phyloP scores from a whole-genome alignment of 2,888 invertebrate species.

The Drosophila subsilvestris region DNA sequence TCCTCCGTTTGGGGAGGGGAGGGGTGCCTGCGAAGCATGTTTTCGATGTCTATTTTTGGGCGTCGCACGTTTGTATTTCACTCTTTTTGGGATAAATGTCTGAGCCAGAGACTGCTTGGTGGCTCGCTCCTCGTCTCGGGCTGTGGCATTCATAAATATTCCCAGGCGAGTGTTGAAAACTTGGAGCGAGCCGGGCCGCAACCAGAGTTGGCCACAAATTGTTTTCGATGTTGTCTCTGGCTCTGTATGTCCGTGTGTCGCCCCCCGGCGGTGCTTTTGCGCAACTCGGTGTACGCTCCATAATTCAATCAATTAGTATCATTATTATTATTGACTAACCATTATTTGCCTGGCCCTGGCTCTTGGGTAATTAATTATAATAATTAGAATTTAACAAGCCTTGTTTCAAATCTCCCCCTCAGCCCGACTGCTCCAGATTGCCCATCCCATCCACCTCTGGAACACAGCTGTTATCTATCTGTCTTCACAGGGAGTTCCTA shows the following conservation, averaged over 20 bases:
- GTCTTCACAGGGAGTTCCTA: slow-evolving; percentile 29
- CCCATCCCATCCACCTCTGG: slow-evolving; percentile 14
- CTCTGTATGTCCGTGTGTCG: slow-evolving; percentile 12
- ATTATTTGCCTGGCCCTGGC: slow-evolving; percentile 61
- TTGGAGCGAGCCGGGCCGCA: slow-evolving; percentile 46
- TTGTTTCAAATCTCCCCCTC: slow-evolving; percentile 12
- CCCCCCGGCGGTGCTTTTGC: slow-evolving; percentile 62
- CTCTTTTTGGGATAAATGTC: slow-evolving; percentile 75
- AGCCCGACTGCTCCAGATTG: slow-evolving; percentile 27
- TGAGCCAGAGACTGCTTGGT: slow-evolving; percentile 40
- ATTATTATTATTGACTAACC: slow-evolving; percentile 68
- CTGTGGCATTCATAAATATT: slow-evolving; percentile 71
- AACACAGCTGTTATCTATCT: slow-evolving; percentile 26
- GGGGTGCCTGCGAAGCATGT: slow-evolving; percentile 58
- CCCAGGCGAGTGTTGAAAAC: slow-evolving; percentile 72
- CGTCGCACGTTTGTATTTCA: slow-evolving; percentile 72
- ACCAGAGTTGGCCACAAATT: slow-evolving; percentile 50
- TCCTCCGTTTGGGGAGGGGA: slow-evolving; percentile 18
- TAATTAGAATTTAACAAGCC: slow-evolving; percentile 75
- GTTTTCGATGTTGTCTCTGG: slow-evolving; percentile 31
- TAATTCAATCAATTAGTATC: slow-evolving; percentile 77
- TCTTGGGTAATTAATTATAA: slow-evolving; percentile 72
- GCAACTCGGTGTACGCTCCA: slow-evolving; percentile 59
- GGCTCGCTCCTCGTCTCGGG: slow-evolving; percentile 28
- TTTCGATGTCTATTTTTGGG: slow-evolving; percentile 74